Conservation (phyloP, 2,113 vertebrate species). For the Halichoerus grypus region DNA sequence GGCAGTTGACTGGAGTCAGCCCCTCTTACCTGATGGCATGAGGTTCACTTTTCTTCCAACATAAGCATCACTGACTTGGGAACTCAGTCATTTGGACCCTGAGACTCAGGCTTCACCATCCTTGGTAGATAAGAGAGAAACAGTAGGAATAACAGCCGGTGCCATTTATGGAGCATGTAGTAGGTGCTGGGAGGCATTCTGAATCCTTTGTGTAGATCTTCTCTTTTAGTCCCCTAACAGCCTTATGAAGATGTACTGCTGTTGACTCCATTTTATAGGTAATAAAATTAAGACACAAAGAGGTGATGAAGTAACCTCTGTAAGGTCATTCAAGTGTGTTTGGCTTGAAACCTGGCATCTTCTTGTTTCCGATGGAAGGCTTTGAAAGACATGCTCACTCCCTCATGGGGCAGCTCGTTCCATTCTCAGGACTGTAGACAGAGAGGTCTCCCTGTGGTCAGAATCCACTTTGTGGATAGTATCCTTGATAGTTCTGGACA, state of each 20-base stretch:
- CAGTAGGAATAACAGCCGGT: not conserved
- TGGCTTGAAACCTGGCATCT: not conserved
- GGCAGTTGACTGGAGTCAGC: not conserved
- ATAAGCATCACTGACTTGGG: not conserved
- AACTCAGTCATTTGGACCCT: not conserved
- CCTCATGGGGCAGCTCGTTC: no score
- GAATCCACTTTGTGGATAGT: not conserved
- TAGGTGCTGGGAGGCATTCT: not conserved
- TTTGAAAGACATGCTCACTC: not conserved
- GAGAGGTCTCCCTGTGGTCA: not conserved
- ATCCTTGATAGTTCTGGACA: not conserved
- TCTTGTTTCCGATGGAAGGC: not conserved
- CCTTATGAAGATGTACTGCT: not conserved
- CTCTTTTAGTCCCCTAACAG: not conserved
- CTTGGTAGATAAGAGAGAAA: not conserved
- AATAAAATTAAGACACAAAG: not conserved
- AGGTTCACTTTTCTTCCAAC: not conserved
- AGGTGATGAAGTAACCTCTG: not conserved
- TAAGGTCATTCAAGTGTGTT: not conserved
- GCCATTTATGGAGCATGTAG: not conserved
- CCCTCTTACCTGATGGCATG: not conserved
- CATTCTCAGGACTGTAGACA: not conserved
- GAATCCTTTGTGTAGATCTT: not conserved
- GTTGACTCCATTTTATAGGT: not conserved
- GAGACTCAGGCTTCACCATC: not conserved